Evolutionary conservation across 2,888 invertebrate genomes (phyloP), one percentile per base, ranked within the genome.

Genomic region (Meloe dianella): DNA sequence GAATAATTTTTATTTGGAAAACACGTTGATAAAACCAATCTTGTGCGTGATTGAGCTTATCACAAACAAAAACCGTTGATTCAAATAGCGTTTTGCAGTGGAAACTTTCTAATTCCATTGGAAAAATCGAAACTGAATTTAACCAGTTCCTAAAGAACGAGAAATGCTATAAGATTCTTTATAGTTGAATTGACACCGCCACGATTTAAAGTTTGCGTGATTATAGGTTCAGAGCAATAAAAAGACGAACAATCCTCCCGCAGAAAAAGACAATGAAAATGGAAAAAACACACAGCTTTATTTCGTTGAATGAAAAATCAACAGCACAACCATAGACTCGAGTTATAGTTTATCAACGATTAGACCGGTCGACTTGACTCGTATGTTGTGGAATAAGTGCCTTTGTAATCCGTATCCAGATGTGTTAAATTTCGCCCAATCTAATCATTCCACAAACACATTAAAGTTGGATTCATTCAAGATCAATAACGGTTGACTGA

Each of bases 401-500:
- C n/a, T n/a, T n/a, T n/a, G n/a, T 32, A 32, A 9, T 27, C 27
- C 27, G 4, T 4, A 27, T 3, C 27, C 27, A 27, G 27, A 27
- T 27, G 27, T 2, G 27, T 27, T 27, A 27, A 27, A 27, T 27
- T 27, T 27, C n/a, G n/a, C n/a, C n/a, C n/a, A n/a, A n/a, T n/a
- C n/a, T n/a, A n/a, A n/a, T n/a, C n/a, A n/a, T n/a, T n/a, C n/a
- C n/a, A n/a, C 6, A 4, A 35, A 14, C 35, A 14, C 35, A 14
- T 41, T 41, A 41, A n/a, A 7, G 8, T 17, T 6, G 41, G 41
- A 7, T 17, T 17, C n/a, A 8, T 41, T n/a, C 17, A 41, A 41
- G 41, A 41, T 41, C 41, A 41, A 41, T 41, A 17, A 41, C 41
- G 41, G n/a, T n/a, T 41, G n/a, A 41, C 17, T 41, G 41, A 41